Evolutionary conservation across 2,797 vertebrate species (phyloP).

Genomic region (Sebastiscus tertius): DNA sequence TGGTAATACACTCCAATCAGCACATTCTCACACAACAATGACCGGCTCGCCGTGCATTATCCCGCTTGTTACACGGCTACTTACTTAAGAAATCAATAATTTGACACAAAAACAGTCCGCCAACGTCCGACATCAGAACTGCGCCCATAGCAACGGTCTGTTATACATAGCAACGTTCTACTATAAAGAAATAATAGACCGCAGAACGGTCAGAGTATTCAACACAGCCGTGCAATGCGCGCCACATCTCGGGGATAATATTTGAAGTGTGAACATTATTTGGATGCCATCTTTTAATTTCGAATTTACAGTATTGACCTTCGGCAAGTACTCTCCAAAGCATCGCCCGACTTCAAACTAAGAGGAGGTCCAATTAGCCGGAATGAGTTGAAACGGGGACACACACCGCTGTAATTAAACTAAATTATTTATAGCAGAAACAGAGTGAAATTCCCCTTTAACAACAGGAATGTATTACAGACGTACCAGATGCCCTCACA

Average conservation of each 20-base stretch:
- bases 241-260: no score
- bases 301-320: background rate
- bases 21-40: no score
- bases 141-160: no score
- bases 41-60: no score
- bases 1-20: background rate
- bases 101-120: no score
- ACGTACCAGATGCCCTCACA: slow-evolving; percentile 9
- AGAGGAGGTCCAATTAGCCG: background rate
- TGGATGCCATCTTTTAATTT: background rate
- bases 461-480: slow-evolving; percentile 25
- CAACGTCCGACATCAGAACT: no score
- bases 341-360: background rate
- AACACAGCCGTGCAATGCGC: no score
- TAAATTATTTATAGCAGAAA: slow-evolving; percentile 14
- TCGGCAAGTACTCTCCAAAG: background rate
- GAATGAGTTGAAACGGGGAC: background rate
- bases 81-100: no score
- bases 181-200: no score
- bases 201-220: no score
- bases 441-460: slow-evolving; percentile 37
- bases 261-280: background rate
- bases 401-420: slow-evolving; percentile 7
- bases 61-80: no score
- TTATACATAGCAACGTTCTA: no score